A percentile compares a stretch with the other conserved stretches of the same genome.
Conservation (phyloP, 1,140 invertebrate genomes). For the Aphidius ervi region DNA sequence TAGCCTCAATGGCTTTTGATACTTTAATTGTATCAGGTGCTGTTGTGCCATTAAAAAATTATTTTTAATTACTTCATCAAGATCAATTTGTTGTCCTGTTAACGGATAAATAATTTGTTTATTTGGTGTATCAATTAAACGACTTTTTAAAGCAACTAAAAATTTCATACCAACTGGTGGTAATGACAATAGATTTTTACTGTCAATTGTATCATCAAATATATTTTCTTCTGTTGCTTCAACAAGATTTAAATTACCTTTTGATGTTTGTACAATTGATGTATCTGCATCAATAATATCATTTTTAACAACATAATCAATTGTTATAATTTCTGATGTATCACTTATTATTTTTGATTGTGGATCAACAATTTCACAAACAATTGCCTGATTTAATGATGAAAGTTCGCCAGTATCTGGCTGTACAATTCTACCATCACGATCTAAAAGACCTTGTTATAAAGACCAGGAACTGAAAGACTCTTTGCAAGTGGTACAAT, state of each 20-base stretch:
- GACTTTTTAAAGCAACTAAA: constrained; percentile 74
- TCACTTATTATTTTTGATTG: constrained; percentile 57
- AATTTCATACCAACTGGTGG: constrained; percentile 71
- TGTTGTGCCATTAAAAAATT: constrained; percentile 78
- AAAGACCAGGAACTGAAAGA: constrained; percentile 75
- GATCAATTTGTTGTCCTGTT: constrained; percentile 64
- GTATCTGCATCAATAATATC: constrained; percentile 72
- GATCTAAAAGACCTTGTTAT: constrained; percentile 80
- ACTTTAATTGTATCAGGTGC: constrained; percentile 63
- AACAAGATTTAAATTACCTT: constrained; percentile 64
- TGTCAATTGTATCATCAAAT: constrained; percentile 57
- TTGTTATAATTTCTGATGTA: constrained; percentile 63
- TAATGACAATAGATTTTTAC: constrained; percentile 40
- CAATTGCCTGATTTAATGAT: constrained; percentile 75
- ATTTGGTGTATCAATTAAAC: constrained; percentile 68
- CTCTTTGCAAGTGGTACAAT: constrained; percentile 77
- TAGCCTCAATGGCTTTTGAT: constrained; percentile 65
- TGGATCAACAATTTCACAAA: constrained; percentile 82
- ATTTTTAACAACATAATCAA: constrained; percentile 72
- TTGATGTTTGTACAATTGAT: constrained; percentile 64
- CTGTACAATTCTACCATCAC: constrained; percentile 79
- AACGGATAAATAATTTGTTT: constrained; percentile 73
- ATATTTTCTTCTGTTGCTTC: constrained; percentile 66
- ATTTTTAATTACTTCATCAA: constrained; percentile 73
- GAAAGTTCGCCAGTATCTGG: constrained; percentile 78